Conservation (phyloP, 2,797 vertebrate species). For the Pteronotus mesoamericanus region DNA sequence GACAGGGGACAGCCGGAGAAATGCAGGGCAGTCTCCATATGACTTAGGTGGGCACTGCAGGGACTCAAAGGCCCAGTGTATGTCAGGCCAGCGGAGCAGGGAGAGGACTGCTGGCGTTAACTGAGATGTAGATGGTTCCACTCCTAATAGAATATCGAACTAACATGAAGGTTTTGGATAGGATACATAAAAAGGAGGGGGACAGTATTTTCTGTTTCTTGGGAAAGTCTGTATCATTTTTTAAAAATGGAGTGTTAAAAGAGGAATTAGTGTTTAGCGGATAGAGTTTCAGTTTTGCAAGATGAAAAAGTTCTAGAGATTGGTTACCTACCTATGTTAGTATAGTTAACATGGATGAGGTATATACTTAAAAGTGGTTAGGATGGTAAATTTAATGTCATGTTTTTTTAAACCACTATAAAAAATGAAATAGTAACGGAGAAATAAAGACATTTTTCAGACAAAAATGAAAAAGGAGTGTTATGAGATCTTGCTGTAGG, state of each 20-base stretch:
- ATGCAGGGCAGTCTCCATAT: neutral
- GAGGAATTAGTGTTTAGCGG: neutral
- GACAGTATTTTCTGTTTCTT: neutral
- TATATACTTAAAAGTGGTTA: neutral
- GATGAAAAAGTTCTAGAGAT: neutral
- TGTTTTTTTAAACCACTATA: neutral
- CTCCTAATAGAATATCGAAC: neutral
- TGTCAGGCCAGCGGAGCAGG: neutral
- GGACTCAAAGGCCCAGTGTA: neutral
- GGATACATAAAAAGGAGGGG: neutral
- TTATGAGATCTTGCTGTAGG: neutral
- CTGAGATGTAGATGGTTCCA: neutral
- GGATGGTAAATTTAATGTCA: neutral
- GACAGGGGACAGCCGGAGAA: neutral
- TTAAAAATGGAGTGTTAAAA: neutral
- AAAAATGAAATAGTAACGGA: neutral
- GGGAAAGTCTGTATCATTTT: neutral
- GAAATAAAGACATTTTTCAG: slow-evolving; percentile 4
- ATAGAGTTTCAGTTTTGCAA: neutral
- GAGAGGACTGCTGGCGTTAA: neutral
- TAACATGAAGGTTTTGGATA: neutral
- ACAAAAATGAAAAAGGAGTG: neutral
- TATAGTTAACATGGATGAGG: neutral
- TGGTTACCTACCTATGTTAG: neutral
- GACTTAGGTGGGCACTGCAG: neutral